Conservation (phyloP, 2,113 vertebrate genomes). For the Oreotrochilus melanogaster region DNA sequence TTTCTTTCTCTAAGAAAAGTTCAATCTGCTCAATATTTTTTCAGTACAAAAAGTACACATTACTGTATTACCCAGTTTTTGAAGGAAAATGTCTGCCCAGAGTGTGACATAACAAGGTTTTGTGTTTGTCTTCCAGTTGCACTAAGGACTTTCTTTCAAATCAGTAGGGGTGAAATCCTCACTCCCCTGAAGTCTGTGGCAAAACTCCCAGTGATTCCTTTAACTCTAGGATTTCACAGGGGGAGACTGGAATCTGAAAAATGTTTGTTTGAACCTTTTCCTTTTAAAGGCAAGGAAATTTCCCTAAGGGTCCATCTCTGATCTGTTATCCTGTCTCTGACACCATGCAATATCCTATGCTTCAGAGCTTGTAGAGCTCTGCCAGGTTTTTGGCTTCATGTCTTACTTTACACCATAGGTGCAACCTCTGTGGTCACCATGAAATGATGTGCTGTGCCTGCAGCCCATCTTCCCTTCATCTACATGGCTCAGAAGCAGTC, state of each 20-base stretch:
- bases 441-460: neutral
- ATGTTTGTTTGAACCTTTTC: constrained; percentile 71
- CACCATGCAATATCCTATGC: constrained; percentile 40
- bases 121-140: constrained; percentile 41
- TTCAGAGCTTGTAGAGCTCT: constrained; percentile 49
- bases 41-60: constrained; percentile 28
- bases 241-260: constrained; percentile 68
- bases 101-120: constrained; percentile 35
- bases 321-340: constrained; percentile 47
- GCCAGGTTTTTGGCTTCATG: neutral
- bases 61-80: neutral
- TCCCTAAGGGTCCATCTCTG: constrained; percentile 64
- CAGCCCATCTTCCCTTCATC: neutral
- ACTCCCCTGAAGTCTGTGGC: constrained; percentile 56
- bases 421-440: neutral
- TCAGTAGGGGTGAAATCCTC: constrained; percentile 62
- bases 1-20: constrained; percentile 29
- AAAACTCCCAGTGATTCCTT: constrained; percentile 64
- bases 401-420: neutral
- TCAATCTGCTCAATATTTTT: constrained; percentile 57
- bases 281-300: constrained; percentile 62
- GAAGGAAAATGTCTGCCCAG: constrained; percentile 41
- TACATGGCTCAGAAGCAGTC: neutral
- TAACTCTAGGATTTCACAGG: constrained; percentile 63
- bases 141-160: constrained; percentile 51